Conservation (phyloP, 2,113 vertebrate genomes). For the Nerophis ophidion region DNA sequence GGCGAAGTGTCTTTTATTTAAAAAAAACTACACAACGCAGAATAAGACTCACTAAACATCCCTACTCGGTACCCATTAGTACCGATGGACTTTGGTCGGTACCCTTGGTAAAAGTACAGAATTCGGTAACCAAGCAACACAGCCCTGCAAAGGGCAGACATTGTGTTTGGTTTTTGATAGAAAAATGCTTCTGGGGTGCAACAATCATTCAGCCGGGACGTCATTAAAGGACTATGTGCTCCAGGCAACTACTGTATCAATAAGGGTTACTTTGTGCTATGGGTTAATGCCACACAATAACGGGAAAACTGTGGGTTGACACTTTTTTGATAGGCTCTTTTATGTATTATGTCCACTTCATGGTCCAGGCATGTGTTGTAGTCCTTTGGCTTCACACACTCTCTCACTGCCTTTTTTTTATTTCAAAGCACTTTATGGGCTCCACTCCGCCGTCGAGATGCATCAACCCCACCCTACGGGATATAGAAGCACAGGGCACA, state of each 20-base stretch:
- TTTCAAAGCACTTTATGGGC: conserved; percentile 42
- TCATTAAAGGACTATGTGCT: conserved; percentile 50
- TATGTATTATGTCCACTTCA: conserved; percentile 44
- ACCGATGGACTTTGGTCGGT: too few species aligned
- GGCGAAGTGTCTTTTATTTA: too few species aligned
- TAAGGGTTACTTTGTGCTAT: conserved; percentile 49
- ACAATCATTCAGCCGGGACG: conserved; percentile 42
- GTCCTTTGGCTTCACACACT: conserved; percentile 24
- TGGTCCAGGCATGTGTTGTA: conserved; percentile 32
- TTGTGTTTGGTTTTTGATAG: background rate
- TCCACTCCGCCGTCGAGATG: conserved; percentile 30
- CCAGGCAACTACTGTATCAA: conserved; percentile 42
- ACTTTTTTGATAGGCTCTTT: conserved; percentile 52
- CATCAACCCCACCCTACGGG: conserved; percentile 34
- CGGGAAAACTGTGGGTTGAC: conserved; percentile 52
- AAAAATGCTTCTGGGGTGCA: conserved; percentile 29
- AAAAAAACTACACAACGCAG: too few species aligned
- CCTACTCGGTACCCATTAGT: too few species aligned
- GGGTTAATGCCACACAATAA: conserved; percentile 61
- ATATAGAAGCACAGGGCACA: conserved; percentile 13
- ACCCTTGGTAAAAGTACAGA: too few species aligned
- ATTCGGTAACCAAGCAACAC: too few species aligned
- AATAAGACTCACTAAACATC: too few species aligned
- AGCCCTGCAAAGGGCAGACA: background rate
- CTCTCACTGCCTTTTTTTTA: conserved; percentile 27